Conservation (phyloP, 2,888 invertebrate species). For the Phyllotreta striolata region DNA sequence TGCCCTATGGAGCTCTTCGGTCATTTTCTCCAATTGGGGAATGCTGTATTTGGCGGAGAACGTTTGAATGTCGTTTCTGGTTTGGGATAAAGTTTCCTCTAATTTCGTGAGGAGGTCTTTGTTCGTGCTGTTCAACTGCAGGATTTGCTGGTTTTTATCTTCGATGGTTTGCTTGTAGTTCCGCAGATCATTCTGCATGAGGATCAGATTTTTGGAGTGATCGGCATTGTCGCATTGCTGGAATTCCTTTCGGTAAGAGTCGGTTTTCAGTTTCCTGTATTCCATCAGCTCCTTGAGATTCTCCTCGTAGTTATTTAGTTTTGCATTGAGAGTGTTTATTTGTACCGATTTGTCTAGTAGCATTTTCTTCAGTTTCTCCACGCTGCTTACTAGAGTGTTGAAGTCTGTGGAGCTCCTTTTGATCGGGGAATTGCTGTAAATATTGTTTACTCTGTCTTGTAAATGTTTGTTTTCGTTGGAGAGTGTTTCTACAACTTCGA, state of each 20-base stretch:
- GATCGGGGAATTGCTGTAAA: not conserved
- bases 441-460: slow-evolving; percentile 42
- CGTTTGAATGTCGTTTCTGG: slow-evolving; percentile 51
- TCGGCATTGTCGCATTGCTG: slow-evolving; percentile 47
- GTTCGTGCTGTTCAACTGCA: slow-evolving; percentile 48
- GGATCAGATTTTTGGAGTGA: slow-evolving; percentile 46
- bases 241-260: slow-evolving; percentile 47
- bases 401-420: slow-evolving; percentile 1
- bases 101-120: slow-evolving; percentile 52
- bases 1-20: slow-evolving; percentile 49
- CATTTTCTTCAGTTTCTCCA: slow-evolving; percentile 52
- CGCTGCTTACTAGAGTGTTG: slow-evolving; percentile 41
- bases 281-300: slow-evolving; percentile 49
- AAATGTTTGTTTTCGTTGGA: slow-evolving; percentile 52
- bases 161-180: slow-evolving; percentile 47
- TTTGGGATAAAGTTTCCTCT: slow-evolving; percentile 52
- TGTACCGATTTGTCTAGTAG: slow-evolving; percentile 52
- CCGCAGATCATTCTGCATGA: slow-evolving; percentile 51
- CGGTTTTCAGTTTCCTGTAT: slow-evolving; percentile 49
- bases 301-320: slow-evolving; percentile 48
- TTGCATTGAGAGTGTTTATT: slow-evolving; percentile 48
- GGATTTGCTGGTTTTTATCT: slow-evolving; percentile 51
- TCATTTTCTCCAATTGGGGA: slow-evolving; percentile 53
- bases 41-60: slow-evolving; percentile 52
- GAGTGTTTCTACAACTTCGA: slow-evolving; percentile 48